phyloP scores from a whole-genome alignment of 2,113 vertebrate species.

The Ondatra zibethicus region DNA sequence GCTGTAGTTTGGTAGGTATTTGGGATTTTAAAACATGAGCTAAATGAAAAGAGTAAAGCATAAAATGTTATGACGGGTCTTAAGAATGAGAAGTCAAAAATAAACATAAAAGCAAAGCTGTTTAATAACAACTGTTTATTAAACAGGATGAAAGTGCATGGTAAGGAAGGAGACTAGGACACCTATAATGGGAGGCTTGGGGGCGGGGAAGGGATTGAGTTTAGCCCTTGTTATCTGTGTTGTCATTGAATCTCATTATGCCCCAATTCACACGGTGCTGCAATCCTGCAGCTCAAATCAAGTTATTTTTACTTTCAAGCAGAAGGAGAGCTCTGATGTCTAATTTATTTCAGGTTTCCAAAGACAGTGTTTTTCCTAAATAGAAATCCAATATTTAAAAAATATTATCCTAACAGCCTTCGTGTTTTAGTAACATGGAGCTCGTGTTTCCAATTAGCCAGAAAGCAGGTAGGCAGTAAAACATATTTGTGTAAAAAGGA shows the following conservation, averaged over 20 bases:
- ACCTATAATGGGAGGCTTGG: background rate
- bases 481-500: constrained; percentile 81
- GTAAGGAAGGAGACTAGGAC: constrained; percentile 7
- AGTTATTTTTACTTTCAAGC: constrained; percentile 81
- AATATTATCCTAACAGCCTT: constrained; percentile 80
- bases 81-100: constrained; percentile 37
- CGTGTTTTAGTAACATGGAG: constrained; percentile 71
- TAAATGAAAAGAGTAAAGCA: constrained; percentile 65
- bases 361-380: constrained; percentile 67
- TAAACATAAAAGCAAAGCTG: constrained; percentile 32
- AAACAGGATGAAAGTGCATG: constrained; percentile 51
- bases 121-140: constrained; percentile 59
- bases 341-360: constrained; percentile 80
- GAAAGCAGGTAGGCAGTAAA: constrained; percentile 81
- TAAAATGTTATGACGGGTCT: constrained; percentile 57
- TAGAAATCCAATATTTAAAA: constrained; percentile 80
- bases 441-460: constrained; percentile 83
- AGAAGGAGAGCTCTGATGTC: constrained; percentile 80
- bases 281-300: constrained; percentile 70
- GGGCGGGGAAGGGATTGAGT: background rate
- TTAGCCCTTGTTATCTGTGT: constrained; percentile 42
- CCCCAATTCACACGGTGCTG: constrained; percentile 43
- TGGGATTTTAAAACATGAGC: constrained; percentile 57
- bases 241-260: constrained; percentile 64
- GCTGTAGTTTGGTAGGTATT: constrained; percentile 20